phyloP scores from a whole-genome alignment of 2,888 invertebrate genomes.

The Hypsopygia costalis region DNA sequence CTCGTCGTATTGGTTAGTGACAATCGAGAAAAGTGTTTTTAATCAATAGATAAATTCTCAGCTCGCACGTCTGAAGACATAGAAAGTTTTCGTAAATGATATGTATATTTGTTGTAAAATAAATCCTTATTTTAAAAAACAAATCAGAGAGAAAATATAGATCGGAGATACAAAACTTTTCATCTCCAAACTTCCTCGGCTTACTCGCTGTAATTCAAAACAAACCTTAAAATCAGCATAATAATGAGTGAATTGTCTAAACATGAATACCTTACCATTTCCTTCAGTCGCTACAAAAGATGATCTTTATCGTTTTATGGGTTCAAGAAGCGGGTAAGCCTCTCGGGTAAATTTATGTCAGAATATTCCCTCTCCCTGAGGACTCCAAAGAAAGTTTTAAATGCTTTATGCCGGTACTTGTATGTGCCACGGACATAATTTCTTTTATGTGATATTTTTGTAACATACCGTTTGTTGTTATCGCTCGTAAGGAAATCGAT shows the following conservation, averaged over 20 bases:
- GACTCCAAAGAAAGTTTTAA: conserved; percentile 65
- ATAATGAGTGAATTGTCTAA: conserved; percentile 40
- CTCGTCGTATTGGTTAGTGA: too few species aligned
- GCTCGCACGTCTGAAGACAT: too few species aligned
- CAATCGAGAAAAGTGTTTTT: too few species aligned
- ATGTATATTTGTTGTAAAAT: too few species aligned
- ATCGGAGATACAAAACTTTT: not conserved
- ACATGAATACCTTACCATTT: conserved; percentile 33
- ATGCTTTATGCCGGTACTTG: conserved; percentile 53
- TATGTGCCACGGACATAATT: conserved; percentile 29
- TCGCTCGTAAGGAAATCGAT: not conserved
- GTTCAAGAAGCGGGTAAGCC: conserved; percentile 48
- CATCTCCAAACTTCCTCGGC: not conserved
- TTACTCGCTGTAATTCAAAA: conserved; percentile 8
- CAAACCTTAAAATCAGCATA: conserved; percentile 36
- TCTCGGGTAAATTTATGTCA: conserved; percentile 52
- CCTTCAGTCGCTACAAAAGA: conserved; percentile 51
- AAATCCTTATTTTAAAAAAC: not conserved
- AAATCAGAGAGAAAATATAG: not conserved
- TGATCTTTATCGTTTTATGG: conserved; percentile 69
- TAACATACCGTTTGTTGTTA: conserved; percentile 9
- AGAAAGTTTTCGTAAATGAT: too few species aligned
- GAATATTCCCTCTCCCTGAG: conserved; percentile 50
- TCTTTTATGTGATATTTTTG: conserved; percentile 31
- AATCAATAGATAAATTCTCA: too few species aligned